Evolutionary conservation across 1,140 invertebrate genomes (phyloP), one percentile per base, ranked within the genome.

Genomic region (Calliopsis andreniformis): DNA sequence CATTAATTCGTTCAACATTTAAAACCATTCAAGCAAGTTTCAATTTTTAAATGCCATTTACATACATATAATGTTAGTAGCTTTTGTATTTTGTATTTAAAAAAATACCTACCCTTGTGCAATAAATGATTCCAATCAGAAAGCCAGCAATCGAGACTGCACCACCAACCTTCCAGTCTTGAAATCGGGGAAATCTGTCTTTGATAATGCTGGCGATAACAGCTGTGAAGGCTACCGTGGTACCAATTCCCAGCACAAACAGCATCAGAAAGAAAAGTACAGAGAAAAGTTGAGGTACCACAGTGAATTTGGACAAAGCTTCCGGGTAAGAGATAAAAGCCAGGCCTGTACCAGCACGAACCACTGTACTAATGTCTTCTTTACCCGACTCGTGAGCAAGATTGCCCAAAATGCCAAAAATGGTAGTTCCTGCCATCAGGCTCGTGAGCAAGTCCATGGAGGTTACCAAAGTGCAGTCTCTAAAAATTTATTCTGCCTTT

Each of bases 181-280:
- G 93, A n/a, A 94, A 86, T 4, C 87, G 84, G 2, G 95, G 95
- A 84, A 95, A 97, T 61, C 94, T 91, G 87, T 97, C 96, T 71
- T 94, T 92, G 28, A 97, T 91, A 1, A 96, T 93, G 1, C 96
- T 96, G 77, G 95, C 94, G 35, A 96, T 89, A 5, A 94, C 93
- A 70, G 93, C 94, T 56, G 94, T 92, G n/a, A 96, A 89, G 0
- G 95, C 95, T 18, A 95, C 94, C 49, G 95, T 94, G 67, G 95
- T 96, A 0, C 96, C 96, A 20, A 96, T 91, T 6, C 96, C 96
- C 42, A 97, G 88, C 0, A 96, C 94, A 59, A 96, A 96, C 78
- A 97, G 91, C 96, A 97, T 97, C 20, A 98, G 89, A 92, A 98
- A 98, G 92, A 98, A 98, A 1, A 98, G 90, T 0, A 97, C 94